These are phyloP conservation scores for Odocoileus hemionus DNA, from an alignment of 2,113 vertebrate species.

Conservation along the genomic window DNA sequence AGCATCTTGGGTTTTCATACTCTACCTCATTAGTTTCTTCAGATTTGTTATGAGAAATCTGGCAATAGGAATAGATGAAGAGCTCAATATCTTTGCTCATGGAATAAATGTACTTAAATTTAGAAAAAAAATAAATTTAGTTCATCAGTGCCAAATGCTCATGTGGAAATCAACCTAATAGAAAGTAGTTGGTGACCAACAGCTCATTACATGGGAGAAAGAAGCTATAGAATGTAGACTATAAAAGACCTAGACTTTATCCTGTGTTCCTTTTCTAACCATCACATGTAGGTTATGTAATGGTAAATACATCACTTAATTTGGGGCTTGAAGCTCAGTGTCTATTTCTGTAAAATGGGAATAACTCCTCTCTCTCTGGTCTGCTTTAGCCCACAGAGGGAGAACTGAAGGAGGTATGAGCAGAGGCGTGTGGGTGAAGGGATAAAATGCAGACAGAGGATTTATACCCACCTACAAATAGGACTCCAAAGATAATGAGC, in stretches of 20 bases:
- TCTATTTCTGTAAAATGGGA: background rate
- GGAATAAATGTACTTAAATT: background rate
- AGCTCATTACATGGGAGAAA: background rate
- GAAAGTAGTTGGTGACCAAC: slow-evolving; percentile 29
- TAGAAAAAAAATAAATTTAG: background rate
- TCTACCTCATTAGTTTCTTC: background rate
- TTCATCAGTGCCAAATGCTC: slow-evolving; percentile 28
- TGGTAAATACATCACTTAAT: background rate
- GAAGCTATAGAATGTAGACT: background rate
- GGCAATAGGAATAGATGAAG: background rate
- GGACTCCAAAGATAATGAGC: background rate
- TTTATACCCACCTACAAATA: background rate
- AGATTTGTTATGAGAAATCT: background rate
- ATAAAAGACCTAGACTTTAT: background rate
- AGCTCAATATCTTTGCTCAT: slow-evolving; percentile 6
- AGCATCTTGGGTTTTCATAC: background rate
- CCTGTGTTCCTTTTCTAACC: background rate
- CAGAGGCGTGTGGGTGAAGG: background rate
- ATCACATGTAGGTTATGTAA: too few relatives aligned
- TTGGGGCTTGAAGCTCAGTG: background rate
- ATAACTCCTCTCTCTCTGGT: background rate
- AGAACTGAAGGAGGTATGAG: background rate
- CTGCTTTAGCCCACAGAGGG: background rate
- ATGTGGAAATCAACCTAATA: background rate
- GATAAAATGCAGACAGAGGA: background rate